These are phyloP conservation scores for Nebria ingens DNA, from an alignment of 1,140 invertebrate species.

Conservation along the genomic window DNA sequence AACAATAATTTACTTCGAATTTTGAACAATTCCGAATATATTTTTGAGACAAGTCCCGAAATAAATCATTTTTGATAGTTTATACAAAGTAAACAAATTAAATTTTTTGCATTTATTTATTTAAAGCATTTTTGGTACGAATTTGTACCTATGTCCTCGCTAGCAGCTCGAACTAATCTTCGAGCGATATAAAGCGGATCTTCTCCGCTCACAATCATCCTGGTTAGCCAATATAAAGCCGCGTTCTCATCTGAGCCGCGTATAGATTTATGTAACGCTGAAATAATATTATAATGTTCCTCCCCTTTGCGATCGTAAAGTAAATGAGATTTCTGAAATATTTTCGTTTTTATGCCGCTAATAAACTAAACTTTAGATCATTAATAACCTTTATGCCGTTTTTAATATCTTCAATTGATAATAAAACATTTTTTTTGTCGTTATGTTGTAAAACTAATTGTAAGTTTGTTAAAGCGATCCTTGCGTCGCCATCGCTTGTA, in stretches of 20 bases:
- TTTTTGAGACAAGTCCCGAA: too few relatives aligned
- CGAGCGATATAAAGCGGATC: constrained; percentile 74
- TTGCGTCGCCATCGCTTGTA: constrained; percentile 71
- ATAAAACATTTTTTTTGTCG: constrained; percentile 29
- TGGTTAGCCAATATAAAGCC: constrained; percentile 70
- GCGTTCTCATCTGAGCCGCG: constrained; percentile 72
- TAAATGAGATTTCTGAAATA: constrained; percentile 56
- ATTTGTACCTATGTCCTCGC: constrained; percentile 51
- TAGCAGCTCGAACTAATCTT: constrained; percentile 61
- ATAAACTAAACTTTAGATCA: neutral
- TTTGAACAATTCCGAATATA: too few relatives aligned
- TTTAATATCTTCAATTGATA: constrained; percentile 52
- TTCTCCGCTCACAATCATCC: constrained; percentile 73
- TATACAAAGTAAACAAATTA: neutral
- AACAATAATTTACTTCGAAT: too few relatives aligned
- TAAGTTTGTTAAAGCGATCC: constrained; percentile 64
- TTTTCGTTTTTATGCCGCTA: too few relatives aligned
- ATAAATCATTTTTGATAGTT: neutral
- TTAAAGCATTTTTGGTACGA: neutral
- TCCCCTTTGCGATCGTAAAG: constrained; percentile 72
- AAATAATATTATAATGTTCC: constrained; percentile 75
- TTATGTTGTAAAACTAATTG: constrained; percentile 54
- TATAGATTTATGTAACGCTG: constrained; percentile 78
- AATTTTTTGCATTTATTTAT: too few relatives aligned
- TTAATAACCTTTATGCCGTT: constrained; percentile 48